phyloP scores from a whole-genome alignment of 2,888 invertebrate species.

The Horisme vitalbata region DNA sequence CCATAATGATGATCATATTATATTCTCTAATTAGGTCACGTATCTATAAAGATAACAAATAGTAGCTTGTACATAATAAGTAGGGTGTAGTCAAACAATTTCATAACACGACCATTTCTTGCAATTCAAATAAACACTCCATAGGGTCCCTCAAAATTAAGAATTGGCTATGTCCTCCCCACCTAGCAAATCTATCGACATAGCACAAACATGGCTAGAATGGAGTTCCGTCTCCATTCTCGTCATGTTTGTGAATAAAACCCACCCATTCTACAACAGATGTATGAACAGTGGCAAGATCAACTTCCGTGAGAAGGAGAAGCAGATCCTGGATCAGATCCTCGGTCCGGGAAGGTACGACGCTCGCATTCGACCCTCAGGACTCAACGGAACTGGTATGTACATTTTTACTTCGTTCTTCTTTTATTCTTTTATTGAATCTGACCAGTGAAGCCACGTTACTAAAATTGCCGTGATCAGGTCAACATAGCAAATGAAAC shows the following conservation, averaged over 20 bases:
- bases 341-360: conserved; percentile 95
- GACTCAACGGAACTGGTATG: conserved; percentile 97
- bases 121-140: too few relatives aligned
- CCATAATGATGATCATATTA: too few relatives aligned
- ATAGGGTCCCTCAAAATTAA: too few relatives aligned
- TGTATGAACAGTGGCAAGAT: conserved; percentile 89
- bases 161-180: conserved; percentile 14
- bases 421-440: background rate
- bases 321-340: conserved; percentile 96
- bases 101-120: too few relatives aligned
- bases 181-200: background rate
- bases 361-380: conserved; percentile 95
- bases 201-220: conserved; percentile 6
- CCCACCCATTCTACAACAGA: conserved; percentile 66
- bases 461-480: too few relatives aligned
- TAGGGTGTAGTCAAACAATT: too few relatives aligned
- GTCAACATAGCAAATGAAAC: too few relatives aligned
- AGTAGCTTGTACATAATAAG: too few relatives aligned
- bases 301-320: conserved; percentile 97
- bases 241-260: conserved; percentile 16
- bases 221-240: conserved; percentile 1
- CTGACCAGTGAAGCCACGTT: too few relatives aligned
- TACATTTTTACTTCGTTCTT: conserved; percentile 31
- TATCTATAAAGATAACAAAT: too few relatives aligned
- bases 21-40: too few relatives aligned